phyloP scores from a whole-genome alignment of 2,113 vertebrate species.

The Cricetomys ansorgei region DNA sequence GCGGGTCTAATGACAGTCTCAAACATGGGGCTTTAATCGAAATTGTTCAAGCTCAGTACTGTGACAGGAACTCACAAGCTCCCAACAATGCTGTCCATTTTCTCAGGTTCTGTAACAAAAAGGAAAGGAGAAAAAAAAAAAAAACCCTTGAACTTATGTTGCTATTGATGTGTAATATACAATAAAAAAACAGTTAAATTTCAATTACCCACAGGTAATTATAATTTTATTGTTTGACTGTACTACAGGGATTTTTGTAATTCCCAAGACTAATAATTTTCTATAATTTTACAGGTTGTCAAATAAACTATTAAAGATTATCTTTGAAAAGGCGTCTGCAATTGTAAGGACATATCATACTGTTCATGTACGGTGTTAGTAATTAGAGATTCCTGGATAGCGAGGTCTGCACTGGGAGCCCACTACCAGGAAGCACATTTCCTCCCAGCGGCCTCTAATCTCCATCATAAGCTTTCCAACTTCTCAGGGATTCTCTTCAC shows the following conservation, averaged over 20 bases:
- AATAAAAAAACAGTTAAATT: conserved; percentile 92
- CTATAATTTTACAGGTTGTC: conserved; percentile 92
- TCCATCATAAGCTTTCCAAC: conserved; percentile 84
- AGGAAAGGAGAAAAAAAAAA: conserved; percentile 77
- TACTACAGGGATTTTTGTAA: conserved; percentile 90
- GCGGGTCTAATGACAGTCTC: conserved; percentile 89
- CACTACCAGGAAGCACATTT: conserved; percentile 84
- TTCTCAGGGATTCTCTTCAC: conserved; percentile 80
- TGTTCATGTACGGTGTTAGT: conserved; percentile 90
- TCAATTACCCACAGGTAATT: conserved; percentile 92
- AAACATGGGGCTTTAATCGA: conserved; percentile 88
- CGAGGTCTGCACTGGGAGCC: conserved; percentile 85
- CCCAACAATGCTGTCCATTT: conserved; percentile 88
- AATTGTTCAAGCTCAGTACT: conserved; percentile 88
- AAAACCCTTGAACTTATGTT: conserved; percentile 89
- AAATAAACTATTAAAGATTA: conserved; percentile 93
- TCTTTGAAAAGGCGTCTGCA: conserved; percentile 91
- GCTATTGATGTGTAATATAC: conserved; percentile 92
- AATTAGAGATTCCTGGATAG: conserved; percentile 91
- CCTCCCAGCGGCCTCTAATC: conserved; percentile 85
- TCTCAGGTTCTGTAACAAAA: conserved; percentile 84
- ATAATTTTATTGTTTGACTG: conserved; percentile 92
- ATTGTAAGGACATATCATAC: conserved; percentile 90
- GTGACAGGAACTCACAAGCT: conserved; percentile 87
- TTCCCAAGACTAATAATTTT: conserved; percentile 92